Evolutionary conservation across 2,113 vertebrate species (phyloP).

Genomic region (Lipophrys pholis): DNA sequence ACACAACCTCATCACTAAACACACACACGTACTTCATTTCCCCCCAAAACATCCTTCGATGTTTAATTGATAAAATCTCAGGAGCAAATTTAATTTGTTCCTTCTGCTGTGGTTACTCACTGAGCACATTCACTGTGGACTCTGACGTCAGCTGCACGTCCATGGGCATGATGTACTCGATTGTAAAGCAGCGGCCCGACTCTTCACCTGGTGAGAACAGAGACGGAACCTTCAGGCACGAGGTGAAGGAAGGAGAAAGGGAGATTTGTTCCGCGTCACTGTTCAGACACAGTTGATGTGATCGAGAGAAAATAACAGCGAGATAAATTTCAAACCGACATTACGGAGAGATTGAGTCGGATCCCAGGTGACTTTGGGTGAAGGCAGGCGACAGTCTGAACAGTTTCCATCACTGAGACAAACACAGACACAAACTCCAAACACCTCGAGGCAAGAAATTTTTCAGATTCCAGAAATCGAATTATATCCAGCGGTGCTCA

Average conservation of each 20-base stretch:
- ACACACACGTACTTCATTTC: not conserved
- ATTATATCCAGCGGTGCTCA: too few species aligned
- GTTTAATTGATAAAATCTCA: too few species aligned
- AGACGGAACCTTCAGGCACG: not conserved
- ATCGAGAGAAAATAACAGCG: not conserved
- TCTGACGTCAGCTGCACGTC: constrained; percentile 91
- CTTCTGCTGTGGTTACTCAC: constrained; percentile 78
- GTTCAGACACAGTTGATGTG: not conserved
- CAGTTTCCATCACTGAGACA: too few species aligned
- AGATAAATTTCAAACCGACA: not conserved
- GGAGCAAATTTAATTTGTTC: too few species aligned
- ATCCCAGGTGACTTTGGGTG: too few species aligned
- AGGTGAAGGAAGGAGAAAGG: not conserved
- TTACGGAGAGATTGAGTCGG: too few species aligned
- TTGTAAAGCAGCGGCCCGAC: constrained; percentile 90
- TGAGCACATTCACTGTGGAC: constrained; percentile 90
- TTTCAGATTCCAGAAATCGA: too few species aligned
- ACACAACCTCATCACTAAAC: constrained; percentile 5
- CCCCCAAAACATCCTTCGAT: too few species aligned
- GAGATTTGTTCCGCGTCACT: not conserved
- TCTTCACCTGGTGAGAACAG: constrained; percentile 85
- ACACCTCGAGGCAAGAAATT: too few species aligned
- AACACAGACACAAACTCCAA: too few species aligned
- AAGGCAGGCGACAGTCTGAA: too few species aligned
- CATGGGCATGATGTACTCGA: constrained; percentile 93